phyloP scores from a whole-genome alignment of 2,797 vertebrate species.

The Spinus pinus region DNA sequence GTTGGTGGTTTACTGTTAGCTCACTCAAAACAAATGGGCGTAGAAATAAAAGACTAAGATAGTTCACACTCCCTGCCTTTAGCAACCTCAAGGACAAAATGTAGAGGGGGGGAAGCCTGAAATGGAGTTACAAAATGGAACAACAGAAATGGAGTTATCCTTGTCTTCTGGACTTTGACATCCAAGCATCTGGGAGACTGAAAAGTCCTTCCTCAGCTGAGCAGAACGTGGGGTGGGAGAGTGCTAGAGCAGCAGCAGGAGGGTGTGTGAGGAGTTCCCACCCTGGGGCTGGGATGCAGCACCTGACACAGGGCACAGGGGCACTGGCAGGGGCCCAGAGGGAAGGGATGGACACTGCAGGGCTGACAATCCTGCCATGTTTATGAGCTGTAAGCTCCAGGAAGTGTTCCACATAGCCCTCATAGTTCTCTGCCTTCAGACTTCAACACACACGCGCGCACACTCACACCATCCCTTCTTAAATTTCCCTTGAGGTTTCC shows the following conservation, averaged over 20 bases:
- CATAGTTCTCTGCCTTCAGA: constrained; percentile 28
- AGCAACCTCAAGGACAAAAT: neutral
- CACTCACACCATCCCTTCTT: constrained; percentile 22
- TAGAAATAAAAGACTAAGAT: neutral
- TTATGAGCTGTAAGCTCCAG: constrained; percentile 41
- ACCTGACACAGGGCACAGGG: rapidly evolving
- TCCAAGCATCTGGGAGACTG: neutral
- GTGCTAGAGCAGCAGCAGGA: neutral
- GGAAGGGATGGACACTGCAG: neutral
- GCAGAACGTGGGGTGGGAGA: too few species aligned
- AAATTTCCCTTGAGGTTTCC: constrained; percentile 24
- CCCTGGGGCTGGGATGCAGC: neutral
- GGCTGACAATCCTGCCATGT: constrained; percentile 30
- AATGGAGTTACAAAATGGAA: neutral
- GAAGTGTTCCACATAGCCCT: constrained; percentile 65
- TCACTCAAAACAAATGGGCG: neutral
- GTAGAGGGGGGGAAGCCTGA: too few species aligned
- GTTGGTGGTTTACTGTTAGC: neutral
- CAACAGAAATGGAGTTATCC: neutral
- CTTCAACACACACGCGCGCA: neutral
- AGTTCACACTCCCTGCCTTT: neutral
- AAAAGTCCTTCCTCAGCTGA: neutral
- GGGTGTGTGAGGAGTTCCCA: neutral
- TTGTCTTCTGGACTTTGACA: neutral
- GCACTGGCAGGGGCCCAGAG: neutral